Conservation (phyloP, 2,888 invertebrate species). For the Frankliniella intonsa region DNA sequence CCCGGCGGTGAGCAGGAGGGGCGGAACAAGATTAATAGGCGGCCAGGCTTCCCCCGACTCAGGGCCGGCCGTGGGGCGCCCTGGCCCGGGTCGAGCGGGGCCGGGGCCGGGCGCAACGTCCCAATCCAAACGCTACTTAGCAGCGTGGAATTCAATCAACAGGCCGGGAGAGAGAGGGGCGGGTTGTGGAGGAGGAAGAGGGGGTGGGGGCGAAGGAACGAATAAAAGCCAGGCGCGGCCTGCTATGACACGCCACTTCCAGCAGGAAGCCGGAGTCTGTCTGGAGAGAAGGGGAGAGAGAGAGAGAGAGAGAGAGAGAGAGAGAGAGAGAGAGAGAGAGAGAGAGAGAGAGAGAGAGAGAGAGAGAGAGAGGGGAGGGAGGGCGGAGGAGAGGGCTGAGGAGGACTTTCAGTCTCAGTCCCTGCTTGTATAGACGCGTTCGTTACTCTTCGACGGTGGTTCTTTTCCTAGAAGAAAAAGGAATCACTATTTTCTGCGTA, state of each 20-base stretch:
- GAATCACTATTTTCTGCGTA: too few relatives aligned
- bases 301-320: background rate
- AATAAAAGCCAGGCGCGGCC: background rate
- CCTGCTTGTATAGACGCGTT: too few relatives aligned
- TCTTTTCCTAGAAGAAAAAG: too few relatives aligned
- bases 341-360: background rate
- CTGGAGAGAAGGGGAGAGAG: background rate
- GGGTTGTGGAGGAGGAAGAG: background rate
- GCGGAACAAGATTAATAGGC: background rate
- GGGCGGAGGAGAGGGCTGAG: too few relatives aligned
- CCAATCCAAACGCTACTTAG: background rate
- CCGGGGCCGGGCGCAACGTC: background rate
- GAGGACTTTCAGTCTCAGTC: too few relatives aligned
- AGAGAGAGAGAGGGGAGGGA: too few relatives aligned
- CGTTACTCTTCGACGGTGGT: too few relatives aligned
- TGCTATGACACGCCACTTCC: conserved; percentile 12
- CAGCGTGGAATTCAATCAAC: conserved; percentile 9
- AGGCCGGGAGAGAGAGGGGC: background rate
- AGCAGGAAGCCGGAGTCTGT: background rate
- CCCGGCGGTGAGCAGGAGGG: background rate
- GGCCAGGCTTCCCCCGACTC: background rate
- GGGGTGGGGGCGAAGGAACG: background rate
- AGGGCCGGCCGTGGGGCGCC: background rate
- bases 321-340: background rate
- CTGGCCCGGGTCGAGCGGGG: background rate